phyloP scores from a whole-genome alignment of 2,797 vertebrate species.

The Allobates femoralis region DNA sequence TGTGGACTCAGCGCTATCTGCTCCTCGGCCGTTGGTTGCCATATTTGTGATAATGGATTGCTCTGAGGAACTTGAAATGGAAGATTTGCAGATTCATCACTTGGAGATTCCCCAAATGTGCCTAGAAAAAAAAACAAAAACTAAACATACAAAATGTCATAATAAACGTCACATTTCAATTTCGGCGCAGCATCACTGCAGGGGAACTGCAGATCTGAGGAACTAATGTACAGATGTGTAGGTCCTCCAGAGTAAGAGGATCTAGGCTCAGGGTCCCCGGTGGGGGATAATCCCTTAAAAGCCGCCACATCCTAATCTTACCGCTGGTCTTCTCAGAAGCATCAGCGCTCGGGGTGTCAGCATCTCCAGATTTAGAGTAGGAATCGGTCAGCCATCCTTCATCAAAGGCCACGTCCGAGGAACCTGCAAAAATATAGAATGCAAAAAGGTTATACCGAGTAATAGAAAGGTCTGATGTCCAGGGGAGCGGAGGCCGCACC shows the following conservation, averaged over 20 bases:
- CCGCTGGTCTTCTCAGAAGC: conserved; percentile 33
- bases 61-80: conserved; percentile 22
- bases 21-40: conserved; percentile 48
- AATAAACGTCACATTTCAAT: neutral
- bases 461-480: too few species aligned
- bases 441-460: too few species aligned
- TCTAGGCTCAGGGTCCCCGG: too few species aligned
- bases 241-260: too few species aligned
- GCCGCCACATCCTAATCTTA: neutral
- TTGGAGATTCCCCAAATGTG: conserved; percentile 36
- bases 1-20: conserved; percentile 18
- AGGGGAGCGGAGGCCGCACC: too few species aligned
- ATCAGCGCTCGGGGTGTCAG: conserved; percentile 27
- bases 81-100: neutral
- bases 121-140: neutral
- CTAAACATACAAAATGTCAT: neutral
- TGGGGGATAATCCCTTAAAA: too few species aligned
- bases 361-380: conserved; percentile 30
- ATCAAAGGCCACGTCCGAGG: neutral
- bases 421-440: conserved; percentile 16
- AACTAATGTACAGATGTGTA: too few species aligned
- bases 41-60: conserved; percentile 24
- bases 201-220: too few species aligned
- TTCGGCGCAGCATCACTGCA: neutral
- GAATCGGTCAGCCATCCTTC: conserved; percentile 48